Percentiles rank a stretch among this genome's conserved stretches.
phyloP scores from a whole-genome alignment of 2,797 vertebrate species.

The Molossus alvarezi region DNA sequence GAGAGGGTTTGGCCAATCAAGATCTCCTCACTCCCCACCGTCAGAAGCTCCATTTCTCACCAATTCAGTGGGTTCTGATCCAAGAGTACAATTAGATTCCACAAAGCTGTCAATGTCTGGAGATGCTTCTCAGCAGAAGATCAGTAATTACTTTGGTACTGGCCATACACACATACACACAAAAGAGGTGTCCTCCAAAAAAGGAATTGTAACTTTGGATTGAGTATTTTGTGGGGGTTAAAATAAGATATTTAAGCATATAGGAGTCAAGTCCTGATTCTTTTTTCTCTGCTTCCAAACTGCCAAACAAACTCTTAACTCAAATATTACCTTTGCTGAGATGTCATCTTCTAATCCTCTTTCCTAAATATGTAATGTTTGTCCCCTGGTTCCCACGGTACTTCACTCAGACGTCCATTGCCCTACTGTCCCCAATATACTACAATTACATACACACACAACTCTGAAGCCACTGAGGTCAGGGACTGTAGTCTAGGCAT shows the following conservation, averaged over 20 bases:
- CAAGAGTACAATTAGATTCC: slow-evolving; percentile 50
- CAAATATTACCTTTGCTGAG: not conserved
- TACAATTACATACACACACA: not conserved
- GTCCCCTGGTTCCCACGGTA: not conserved
- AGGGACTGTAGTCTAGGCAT: not conserved
- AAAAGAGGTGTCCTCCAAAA: not conserved
- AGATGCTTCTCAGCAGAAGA: slow-evolving; percentile 13
- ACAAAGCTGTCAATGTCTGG: not conserved
- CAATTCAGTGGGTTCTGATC: not conserved
- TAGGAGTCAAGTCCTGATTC: not conserved
- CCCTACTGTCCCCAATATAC: not conserved
- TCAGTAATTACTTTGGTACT: not conserved
- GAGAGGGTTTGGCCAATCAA: not conserved
- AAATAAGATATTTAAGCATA: slow-evolving; percentile 32
- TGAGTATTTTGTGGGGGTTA: not conserved
- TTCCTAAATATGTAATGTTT: not conserved
- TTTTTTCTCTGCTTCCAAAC: slow-evolving; percentile 59
- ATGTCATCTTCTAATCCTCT: not conserved
- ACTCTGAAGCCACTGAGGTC: not conserved
- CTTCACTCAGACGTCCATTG: not conserved
- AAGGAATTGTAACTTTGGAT: slow-evolving; percentile 13
- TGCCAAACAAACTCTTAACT: not conserved
- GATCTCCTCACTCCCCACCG: not conserved
- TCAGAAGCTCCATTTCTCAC: not conserved
- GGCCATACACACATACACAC: not conserved